Base-by-base conservation (phyloP, 2,888 invertebrate species). In the Hydrotaea cyrtoneurina region DNA sequence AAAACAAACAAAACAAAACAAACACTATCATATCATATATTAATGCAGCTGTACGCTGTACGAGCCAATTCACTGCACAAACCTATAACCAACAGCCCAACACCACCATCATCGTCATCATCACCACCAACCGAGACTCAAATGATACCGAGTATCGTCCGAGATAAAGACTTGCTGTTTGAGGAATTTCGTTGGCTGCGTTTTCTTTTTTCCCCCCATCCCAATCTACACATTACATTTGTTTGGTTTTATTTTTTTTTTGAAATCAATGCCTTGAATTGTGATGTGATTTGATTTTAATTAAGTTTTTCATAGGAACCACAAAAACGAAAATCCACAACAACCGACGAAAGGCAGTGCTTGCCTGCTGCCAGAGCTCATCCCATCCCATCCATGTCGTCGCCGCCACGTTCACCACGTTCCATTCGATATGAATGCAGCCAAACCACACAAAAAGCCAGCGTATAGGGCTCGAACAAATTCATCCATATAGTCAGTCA, bases 211-310 rank as follows among this genome's bases (percentile, higher is more conserved):
- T 13, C 19, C 39, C 19, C n/a, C n/a, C n/a, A n/a, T n/a, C n/a
- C n/a, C n/a, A n/a, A n/a, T 15, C 46, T 75, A 10, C 55, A 75
- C 19, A 10, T 43, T 15, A 2, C 15, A 2, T 43, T 3, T n/a
- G n/a, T n/a, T n/a, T n/a, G n/a, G n/a, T n/a, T n/a, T n/a, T n/a
- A n/a, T n/a, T 43, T 64, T 59, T 31, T n/a, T 13, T 71, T 76
- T 66, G 59, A 83, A 77, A 80, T 84, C 55, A 72, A 78, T 80
- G 78, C 75, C 71, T 76, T 74, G 80, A 75, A 75, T 71, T 76
- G 78, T 81, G 84, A 69, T 79, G 76, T 81, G 84, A 85, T 81
- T 81, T 84, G 78, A 84, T 79, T 85, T 85, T 85, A 85, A 82
- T 85, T 79, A 85, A 85, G 72, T 62, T 46, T 66, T 69, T 69